phyloP scores from a whole-genome alignment of 2,113 vertebrate species.

The Tachuris rubrigastra region DNA sequence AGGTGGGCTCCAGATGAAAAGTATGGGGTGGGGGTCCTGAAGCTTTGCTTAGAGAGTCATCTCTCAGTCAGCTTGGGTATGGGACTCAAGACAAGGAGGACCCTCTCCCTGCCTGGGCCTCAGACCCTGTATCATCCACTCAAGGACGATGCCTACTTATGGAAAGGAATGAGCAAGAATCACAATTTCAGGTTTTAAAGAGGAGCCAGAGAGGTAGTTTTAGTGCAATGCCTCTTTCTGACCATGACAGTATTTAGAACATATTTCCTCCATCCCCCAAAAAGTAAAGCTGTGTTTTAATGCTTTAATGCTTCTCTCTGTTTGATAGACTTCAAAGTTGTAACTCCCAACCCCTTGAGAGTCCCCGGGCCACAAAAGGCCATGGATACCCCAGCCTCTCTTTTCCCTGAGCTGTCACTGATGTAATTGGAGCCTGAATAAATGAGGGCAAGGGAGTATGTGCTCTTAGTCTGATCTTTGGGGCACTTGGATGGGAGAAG shows the following conservation, averaged over 20 bases:
- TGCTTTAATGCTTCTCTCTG: neutral
- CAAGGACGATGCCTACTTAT: neutral
- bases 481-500: neutral
- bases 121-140: neutral
- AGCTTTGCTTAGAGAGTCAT: neutral
- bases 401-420: neutral
- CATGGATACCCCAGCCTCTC: neutral
- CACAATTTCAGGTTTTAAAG: neutral
- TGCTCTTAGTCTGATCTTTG: neutral
- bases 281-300: neutral
- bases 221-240: neutral
- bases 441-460: neutral
- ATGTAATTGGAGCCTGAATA: neutral
- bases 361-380: neutral
- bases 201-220: neutral
- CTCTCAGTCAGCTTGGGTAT: neutral
- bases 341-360: neutral
- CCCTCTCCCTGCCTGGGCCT: neutral
- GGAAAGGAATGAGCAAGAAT: neutral
- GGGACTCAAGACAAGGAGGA: neutral
- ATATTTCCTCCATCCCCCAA: neutral
- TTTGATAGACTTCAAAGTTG: neutral
- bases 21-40: neutral
- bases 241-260: neutral
- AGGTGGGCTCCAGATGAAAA: neutral